These are phyloP conservation scores for Apodemus speciosus DNA, from an alignment of 2,113 vertebrate species.

Conservation along the genomic window DNA sequence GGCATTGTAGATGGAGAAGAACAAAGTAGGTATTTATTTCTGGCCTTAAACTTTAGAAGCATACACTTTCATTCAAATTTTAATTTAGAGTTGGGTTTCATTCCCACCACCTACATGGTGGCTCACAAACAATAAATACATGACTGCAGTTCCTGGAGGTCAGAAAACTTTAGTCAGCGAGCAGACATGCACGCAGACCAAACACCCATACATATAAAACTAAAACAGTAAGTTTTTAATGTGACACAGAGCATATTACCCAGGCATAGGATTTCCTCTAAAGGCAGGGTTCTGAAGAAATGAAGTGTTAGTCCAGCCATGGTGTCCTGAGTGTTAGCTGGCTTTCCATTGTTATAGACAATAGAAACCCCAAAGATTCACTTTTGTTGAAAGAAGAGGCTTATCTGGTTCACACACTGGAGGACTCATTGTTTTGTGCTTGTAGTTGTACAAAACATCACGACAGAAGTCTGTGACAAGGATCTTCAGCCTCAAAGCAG, in stretches of 20 bases:
- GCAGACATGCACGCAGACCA: too few relatives aligned
- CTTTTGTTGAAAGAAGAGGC: background rate
- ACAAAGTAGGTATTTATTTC: background rate
- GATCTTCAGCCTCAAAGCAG: background rate
- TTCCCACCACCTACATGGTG: background rate
- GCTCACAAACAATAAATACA: background rate
- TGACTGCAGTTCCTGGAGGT: background rate
- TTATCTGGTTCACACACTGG: background rate
- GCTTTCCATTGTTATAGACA: background rate
- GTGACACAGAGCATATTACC: background rate
- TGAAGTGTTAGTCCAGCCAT: background rate
- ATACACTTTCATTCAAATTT: background rate
- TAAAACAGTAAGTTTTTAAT: conserved; percentile 28
- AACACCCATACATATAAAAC: background rate
- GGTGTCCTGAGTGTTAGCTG: background rate
- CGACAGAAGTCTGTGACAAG: background rate
- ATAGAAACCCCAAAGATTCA: background rate
- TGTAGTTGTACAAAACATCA: background rate
- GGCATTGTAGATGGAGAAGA: background rate
- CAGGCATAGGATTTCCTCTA: background rate
- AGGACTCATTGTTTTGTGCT: background rate
- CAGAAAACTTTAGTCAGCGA: background rate
- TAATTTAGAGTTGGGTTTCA: background rate
- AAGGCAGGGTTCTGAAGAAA: background rate
- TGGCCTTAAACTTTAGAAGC: background rate